Percentiles rank a stretch among this genome's conserved stretches.
These are phyloP conservation scores for Lates calcarifer DNA, from an alignment of 2,113 vertebrate species.

Conservation along the genomic window DNA sequence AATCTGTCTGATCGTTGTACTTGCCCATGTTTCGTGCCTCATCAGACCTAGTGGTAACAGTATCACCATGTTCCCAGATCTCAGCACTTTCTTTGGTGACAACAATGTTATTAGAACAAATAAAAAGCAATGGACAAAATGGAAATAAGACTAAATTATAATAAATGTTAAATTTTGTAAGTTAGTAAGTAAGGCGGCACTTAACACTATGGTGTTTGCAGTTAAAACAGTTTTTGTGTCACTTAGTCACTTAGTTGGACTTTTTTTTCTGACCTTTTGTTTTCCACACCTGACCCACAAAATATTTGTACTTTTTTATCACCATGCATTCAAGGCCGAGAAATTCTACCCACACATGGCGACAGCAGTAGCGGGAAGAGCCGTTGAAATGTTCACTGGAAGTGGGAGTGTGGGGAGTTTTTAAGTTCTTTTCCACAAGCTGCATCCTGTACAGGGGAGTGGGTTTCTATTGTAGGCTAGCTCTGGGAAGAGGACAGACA, in stretches of 20 bases:
- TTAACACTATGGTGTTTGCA: neutral
- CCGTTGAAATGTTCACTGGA: constrained; percentile 62
- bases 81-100: neutral
- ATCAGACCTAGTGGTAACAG: neutral
- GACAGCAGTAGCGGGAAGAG: constrained; percentile 60
- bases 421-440: constrained; percentile 86
- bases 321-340: constrained; percentile 20
- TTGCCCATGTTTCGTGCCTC: neutral
- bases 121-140: neutral
- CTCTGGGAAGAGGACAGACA: constrained; percentile 90
- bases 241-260: neutral
- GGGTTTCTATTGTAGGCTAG: constrained; percentile 89
- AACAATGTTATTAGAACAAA: neutral
- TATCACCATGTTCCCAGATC: neutral
- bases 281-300: constrained; percentile 29
- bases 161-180: neutral
- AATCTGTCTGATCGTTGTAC: neutral
- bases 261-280: constrained; percentile 5
- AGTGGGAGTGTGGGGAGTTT: constrained; percentile 64
- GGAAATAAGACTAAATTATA: neutral
- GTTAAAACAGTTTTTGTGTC: neutral
- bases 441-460: constrained; percentile 91
- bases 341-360: constrained; percentile 35
- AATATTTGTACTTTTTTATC: constrained; percentile 6
- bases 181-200: neutral